Conservation (phyloP, 1,140 invertebrate genomes). For the Drosophila sturtevanti region DNA sequence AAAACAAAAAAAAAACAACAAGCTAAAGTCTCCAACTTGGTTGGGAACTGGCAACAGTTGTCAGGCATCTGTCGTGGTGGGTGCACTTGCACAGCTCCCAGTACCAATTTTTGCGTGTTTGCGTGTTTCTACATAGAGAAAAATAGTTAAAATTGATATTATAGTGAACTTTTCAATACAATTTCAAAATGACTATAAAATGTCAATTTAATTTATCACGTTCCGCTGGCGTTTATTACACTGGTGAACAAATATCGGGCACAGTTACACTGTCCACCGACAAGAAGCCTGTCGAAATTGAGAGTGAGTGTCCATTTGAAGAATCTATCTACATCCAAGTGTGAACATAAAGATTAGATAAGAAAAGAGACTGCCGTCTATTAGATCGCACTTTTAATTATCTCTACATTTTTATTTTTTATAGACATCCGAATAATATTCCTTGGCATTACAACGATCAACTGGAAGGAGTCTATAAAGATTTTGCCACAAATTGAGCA, state of each 20-base stretch:
- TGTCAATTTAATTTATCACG: constrained; percentile 70
- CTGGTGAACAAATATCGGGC: constrained; percentile 66
- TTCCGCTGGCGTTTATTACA: constrained; percentile 54
- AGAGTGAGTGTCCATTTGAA: constrained; percentile 55
- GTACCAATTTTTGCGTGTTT: constrained; percentile 28
- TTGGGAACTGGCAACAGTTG: constrained; percentile 27
- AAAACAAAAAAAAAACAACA: constrained; percentile 23
- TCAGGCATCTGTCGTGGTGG: constrained; percentile 24
- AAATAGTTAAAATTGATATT: constrained; percentile 18
- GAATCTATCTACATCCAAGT: constrained; percentile 30
- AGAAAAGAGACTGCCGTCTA: too few species aligned
- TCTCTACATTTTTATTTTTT: not conserved
- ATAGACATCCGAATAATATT: constrained; percentile 46
- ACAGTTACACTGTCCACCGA: constrained; percentile 31
- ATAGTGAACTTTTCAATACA: constrained; percentile 26
- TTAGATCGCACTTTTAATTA: not conserved
- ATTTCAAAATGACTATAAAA: constrained; percentile 51
- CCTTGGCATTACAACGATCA: constrained; percentile 33
- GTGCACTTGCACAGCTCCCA: constrained; percentile 31
- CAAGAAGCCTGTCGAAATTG: constrained; percentile 47
- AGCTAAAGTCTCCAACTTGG: constrained; percentile 30
- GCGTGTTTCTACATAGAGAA: constrained; percentile 16
- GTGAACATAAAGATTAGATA: constrained; percentile 45
- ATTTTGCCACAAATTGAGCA: constrained; percentile 46
- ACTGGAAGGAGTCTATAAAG: constrained; percentile 38